Evolutionary conservation across 2,113 vertebrate genomes (phyloP).

Genomic region (Atrichornis clamosus): DNA sequence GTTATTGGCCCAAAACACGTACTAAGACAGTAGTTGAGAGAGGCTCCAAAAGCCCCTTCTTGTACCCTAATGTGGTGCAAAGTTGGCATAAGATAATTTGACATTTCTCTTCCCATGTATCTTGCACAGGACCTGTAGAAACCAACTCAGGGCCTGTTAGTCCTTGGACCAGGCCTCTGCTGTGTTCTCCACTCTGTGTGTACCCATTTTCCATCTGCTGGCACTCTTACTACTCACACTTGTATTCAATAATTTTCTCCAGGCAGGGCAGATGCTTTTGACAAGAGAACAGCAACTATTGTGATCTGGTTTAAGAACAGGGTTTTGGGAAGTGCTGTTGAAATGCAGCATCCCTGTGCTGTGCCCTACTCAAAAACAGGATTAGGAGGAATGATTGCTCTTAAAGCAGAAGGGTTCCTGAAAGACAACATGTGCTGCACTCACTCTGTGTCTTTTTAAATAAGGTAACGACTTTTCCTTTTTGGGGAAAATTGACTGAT

Average conservation of each 20-base stretch:
- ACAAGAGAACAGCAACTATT: background rate
- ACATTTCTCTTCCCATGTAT: background rate
- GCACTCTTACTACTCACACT: background rate
- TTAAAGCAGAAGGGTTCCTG: background rate
- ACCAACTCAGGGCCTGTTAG: rapidly evolving
- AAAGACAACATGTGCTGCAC: background rate
- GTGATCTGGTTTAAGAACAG: background rate
- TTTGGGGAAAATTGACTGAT: background rate
- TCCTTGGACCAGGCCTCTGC: too few relatives aligned
- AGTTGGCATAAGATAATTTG: background rate
- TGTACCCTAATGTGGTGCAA: background rate
- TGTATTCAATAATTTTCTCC: background rate
- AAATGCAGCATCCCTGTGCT: background rate
- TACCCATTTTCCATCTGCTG: background rate
- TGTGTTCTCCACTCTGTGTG: background rate
- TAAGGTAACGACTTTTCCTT: background rate
- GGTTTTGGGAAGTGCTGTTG: background rate
- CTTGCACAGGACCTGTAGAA: background rate
- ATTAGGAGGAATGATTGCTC: background rate
- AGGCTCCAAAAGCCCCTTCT: background rate
- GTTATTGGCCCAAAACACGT: background rate
- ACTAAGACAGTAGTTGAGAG: background rate
- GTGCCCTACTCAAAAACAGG: background rate
- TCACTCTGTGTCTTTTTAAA: background rate
- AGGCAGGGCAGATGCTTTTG: background rate